A percentile compares a stretch with the other conserved stretches of the same genome.
phyloP scores from a whole-genome alignment of 2,797 vertebrate species.

The Eidolon dupreanum region DNA sequence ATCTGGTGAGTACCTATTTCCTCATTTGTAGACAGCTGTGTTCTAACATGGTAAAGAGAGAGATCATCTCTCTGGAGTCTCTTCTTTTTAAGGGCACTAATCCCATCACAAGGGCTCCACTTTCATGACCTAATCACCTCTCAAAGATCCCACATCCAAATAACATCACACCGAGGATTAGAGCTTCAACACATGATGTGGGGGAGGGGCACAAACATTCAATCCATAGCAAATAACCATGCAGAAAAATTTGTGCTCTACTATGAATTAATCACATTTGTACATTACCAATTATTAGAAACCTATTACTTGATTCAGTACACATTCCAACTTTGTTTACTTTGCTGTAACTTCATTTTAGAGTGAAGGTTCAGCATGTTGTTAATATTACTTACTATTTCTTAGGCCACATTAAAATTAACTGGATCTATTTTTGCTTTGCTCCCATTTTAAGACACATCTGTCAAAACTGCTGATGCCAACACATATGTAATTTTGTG shows the following conservation, averaged over 20 bases:
- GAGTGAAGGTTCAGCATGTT: background rate
- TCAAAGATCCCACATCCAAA: background rate
- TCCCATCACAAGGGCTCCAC: background rate
- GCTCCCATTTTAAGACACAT: conserved; percentile 49
- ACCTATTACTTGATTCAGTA: background rate
- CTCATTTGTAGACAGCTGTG: no score
- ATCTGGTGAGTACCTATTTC: background rate
- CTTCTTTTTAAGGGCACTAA: background rate
- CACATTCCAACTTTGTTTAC: background rate
- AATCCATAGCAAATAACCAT: background rate
- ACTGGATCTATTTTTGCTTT: background rate
- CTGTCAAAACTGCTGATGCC: conserved; percentile 49
- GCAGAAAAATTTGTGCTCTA: background rate
- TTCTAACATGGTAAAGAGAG: background rate
- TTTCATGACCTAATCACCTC: background rate
- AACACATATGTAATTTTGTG: conserved; percentile 1
- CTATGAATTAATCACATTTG: background rate
- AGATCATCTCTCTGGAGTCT: background rate
- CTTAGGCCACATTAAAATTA: background rate
- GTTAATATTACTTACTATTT: background rate
- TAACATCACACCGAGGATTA: background rate
- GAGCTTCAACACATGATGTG: background rate
- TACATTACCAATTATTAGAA: background rate
- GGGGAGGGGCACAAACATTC: background rate
- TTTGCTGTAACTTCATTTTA: background rate